Percentiles rank a stretch among this genome's conserved stretches.
phyloP scores from a whole-genome alignment of 53 echinoderm and acorn worm species.

The Paracentrotus lividus region DNA sequence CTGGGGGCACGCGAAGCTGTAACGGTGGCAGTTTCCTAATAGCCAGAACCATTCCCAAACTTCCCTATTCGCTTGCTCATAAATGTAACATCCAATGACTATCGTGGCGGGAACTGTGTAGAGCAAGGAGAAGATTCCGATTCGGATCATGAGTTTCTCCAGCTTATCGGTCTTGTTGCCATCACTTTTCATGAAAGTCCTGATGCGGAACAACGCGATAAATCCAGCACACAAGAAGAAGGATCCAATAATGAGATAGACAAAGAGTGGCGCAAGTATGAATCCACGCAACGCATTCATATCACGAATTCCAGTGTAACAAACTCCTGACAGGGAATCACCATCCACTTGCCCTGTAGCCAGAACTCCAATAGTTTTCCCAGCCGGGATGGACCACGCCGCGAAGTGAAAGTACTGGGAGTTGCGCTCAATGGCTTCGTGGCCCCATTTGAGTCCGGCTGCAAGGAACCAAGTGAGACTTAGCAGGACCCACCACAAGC shows the following conservation, averaged over 20 bases:
- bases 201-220: constrained; percentile 96
- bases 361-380: constrained; percentile 94
- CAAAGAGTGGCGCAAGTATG: constrained; percentile 92
- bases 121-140: constrained; percentile 96
- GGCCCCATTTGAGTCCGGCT: constrained; percentile 99
- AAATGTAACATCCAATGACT: constrained; percentile 95
- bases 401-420: constrained; percentile 99
- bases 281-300: constrained; percentile 88
- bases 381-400: constrained; percentile 98
- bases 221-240: constrained; percentile 95
- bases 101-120: constrained; percentile 98
- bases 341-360: constrained; percentile 95
- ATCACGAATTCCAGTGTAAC: constrained; percentile 93
- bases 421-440: constrained; percentile 98
- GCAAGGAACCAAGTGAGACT: constrained; percentile 99
- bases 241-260: constrained; percentile 95
- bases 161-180: constrained; percentile 99
- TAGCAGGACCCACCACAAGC: constrained; percentile 98
- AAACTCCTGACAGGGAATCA: constrained; percentile 92
- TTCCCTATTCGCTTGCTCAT: constrained; percentile 90
- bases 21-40: constrained; percentile 72
- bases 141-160: constrained; percentile 99
- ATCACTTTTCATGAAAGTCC: constrained; percentile 99
- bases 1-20: constrained; percentile 80
- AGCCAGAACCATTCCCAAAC: constrained; percentile 87